Evolutionary conservation across 1,140 invertebrate species (phyloP).

Genomic region (Drosophila tani): DNA sequence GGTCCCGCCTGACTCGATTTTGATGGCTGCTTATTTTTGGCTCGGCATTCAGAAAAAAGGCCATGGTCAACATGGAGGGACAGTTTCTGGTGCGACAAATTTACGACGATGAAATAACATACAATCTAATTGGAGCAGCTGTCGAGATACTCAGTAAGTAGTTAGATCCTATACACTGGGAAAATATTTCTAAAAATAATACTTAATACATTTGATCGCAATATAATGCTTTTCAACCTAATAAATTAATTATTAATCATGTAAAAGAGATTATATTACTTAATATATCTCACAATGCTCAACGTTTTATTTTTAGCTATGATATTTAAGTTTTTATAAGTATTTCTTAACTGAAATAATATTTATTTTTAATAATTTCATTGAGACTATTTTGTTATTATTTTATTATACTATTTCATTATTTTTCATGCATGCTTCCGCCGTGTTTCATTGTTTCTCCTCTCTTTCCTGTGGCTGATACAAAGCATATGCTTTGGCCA

Average conservation of each 20-base stretch:
- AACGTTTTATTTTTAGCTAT: not conserved
- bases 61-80: slow-evolving; percentile 96
- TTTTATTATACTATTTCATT: not conserved
- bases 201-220: not conserved
- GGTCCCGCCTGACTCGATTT: slow-evolving; percentile 47
- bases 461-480: not conserved
- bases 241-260: not conserved
- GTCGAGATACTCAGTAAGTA: slow-evolving; percentile 95
- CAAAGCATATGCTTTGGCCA: slow-evolving; percentile 18
- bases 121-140: slow-evolving; percentile 96
- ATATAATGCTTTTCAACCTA: too few species aligned
- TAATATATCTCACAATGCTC: not conserved
- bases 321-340: too few species aligned
- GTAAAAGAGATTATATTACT: not conserved
- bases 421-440: not conserved
- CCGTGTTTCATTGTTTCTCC: not conserved
- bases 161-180: not conserved
- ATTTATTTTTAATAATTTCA: not conserved
- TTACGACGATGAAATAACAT: slow-evolving; percentile 97
- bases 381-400: too few species aligned
- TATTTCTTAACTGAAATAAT: not conserved
- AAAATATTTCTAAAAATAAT: not conserved
- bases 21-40: slow-evolving; percentile 56
- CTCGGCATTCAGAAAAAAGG: slow-evolving; percentile 90
- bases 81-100: slow-evolving; percentile 97